Evolutionary conservation across 1,140 invertebrate species (phyloP), one percentile per base, ranked within the genome.

Genomic region (Papilio dardanus): DNA sequence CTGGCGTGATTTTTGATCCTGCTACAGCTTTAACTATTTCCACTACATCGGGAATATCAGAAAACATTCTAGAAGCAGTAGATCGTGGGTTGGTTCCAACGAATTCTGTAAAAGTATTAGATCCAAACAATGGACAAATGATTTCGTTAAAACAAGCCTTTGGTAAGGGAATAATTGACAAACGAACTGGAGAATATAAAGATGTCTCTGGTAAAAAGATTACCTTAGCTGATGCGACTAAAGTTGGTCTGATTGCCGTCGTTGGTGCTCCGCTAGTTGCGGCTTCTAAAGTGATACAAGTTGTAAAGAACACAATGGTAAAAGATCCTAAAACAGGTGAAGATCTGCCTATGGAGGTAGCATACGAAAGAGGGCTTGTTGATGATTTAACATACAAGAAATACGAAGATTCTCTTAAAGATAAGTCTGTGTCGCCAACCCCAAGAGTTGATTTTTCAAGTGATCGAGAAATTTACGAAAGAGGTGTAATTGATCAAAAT

Each of bases 91-190:
- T 95, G 74, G 92, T 98, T 50, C 93, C 96, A 54, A 87, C 95
- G 3, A 94, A 94, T 84, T 94, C 95, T n/a, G 95, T 98, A 2
- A 95, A 95, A 86, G 95, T 99, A 4, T 94, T 95, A 74, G 97
- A 98, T 93, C 97, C 97, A 14, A 85, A 93, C 62, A 96, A 96
- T 1, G 96, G 96, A 1, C 94, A 95, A 85, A 92, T 95, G 76
- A 95, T 98, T 71, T 95, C 95, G 35, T 93, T 98, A 33, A 94
- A 95, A 35, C 96, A 98, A 87, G 98, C 98, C 1, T 94, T 98
- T 37, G 90, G 95, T 35, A 95, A 95, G 76, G 96, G 96, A 71
- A 96, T 98, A 69, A 93, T 98, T 28, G 95, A 98, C 91, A 94
- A 95, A 78, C 94, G 95, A 68, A 96, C 96, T 0, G 96, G 96